Conservation (phyloP, 2,888 invertebrate species). For the Mimumesa dahlbomi region DNA sequence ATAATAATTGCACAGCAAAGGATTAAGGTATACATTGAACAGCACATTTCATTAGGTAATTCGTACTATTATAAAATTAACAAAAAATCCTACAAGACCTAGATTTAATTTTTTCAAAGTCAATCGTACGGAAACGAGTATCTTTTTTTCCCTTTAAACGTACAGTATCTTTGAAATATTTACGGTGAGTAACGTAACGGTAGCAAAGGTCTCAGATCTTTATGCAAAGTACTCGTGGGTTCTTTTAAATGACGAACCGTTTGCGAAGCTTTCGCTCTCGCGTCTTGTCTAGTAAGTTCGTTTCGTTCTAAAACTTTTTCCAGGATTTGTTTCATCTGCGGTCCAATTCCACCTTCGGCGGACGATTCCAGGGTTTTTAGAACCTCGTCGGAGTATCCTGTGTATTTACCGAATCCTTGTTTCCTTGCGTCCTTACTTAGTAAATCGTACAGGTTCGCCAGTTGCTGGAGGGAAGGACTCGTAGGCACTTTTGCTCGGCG, state of each 20-base stretch:
- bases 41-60: too few relatives aligned
- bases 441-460: constrained; percentile 84
- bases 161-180: too few relatives aligned
- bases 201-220: constrained; percentile 83
- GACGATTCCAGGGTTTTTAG: constrained; percentile 82
- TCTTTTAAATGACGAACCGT: constrained; percentile 83
- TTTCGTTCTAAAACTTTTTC: constrained; percentile 83
- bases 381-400: constrained; percentile 84
- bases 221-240: constrained; percentile 82
- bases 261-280: constrained; percentile 82
- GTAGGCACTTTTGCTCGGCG: constrained; percentile 82
- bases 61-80: too few relatives aligned
- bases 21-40: too few relatives aligned
- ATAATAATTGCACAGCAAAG: too few relatives aligned
- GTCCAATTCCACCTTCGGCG: constrained; percentile 83
- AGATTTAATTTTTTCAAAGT: too few relatives aligned
- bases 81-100: too few relatives aligned
- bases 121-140: too few relatives aligned
- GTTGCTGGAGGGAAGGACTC: constrained; percentile 83
- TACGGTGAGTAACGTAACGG: constrained; percentile 80
- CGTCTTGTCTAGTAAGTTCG: constrained; percentile 84
- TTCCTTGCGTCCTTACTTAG: constrained; percentile 86
- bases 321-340: constrained; percentile 83
- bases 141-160: too few relatives aligned
- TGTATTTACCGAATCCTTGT: constrained; percentile 84